phyloP scores from a whole-genome alignment of 92 coral and sea anemone genomes.

The Meandrina meandrites region DNA sequence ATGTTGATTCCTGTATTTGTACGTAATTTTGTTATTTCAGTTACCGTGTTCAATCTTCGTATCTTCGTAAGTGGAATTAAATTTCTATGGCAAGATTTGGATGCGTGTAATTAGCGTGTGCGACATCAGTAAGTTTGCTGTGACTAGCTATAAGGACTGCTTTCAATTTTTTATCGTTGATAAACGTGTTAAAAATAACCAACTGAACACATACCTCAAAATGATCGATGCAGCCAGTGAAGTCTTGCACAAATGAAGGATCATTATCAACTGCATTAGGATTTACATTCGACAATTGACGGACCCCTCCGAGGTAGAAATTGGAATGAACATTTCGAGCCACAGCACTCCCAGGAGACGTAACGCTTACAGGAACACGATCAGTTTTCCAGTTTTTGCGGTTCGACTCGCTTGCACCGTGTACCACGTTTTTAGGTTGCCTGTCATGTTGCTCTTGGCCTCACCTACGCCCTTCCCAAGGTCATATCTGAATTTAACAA shows the following conservation, averaged over 20 bases:
- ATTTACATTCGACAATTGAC: constrained; percentile 68
- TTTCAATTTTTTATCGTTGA: no score
- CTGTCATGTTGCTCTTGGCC: constrained; percentile 54
- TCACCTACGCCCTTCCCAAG: constrained; percentile 85
- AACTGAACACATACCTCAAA: constrained; percentile 65
- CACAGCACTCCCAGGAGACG: constrained; percentile 68
- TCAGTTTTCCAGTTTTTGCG: constrained; percentile 47
- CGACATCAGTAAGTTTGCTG: no score
- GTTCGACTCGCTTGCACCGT: constrained; percentile 60
- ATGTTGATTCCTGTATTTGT: no score
- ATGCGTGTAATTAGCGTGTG: no score
- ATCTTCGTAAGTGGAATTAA: no score
- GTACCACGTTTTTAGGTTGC: constrained; percentile 59
- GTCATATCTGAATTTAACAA: constrained; percentile 76
- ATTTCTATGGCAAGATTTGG: no score
- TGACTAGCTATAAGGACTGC: no score
- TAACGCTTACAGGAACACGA: constrained; percentile 41
- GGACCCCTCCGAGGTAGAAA: constrained; percentile 93
- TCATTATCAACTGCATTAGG: constrained; percentile 71
- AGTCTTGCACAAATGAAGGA: constrained; percentile 64
- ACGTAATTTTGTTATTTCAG: no score
- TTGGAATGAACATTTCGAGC: constrained; percentile 77
- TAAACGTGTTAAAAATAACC: no score
- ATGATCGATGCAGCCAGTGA: constrained; percentile 74
- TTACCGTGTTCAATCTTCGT: no score